phyloP scores from a whole-genome alignment of 2,113 vertebrate genomes.

The Chelonoidis abingdonii region DNA sequence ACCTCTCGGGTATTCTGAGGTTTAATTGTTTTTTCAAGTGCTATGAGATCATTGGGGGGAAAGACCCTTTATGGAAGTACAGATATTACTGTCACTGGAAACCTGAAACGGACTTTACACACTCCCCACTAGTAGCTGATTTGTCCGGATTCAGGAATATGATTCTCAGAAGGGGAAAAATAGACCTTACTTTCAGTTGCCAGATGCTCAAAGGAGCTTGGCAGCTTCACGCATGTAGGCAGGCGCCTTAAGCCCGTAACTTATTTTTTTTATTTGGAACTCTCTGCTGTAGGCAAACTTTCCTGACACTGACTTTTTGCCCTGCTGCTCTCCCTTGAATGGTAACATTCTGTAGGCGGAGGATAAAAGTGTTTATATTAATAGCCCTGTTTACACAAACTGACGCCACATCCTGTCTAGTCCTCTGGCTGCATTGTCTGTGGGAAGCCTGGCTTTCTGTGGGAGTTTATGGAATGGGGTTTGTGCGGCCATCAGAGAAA shows the following conservation, averaged over 20 bases:
- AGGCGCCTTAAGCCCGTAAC: neutral
- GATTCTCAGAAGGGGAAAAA: neutral
- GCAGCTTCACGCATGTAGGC: neutral
- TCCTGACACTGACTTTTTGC: neutral
- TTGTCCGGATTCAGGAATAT: too few relatives aligned
- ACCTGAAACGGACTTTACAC: accelerated
- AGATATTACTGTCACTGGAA: neutral
- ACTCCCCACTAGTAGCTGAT: accelerated
- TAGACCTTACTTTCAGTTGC: accelerated
- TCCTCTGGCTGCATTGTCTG: neutral
- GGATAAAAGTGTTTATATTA: neutral
- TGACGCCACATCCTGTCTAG: neutral
- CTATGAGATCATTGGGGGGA: too few relatives aligned
- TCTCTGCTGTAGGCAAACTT: neutral
- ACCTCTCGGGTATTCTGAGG: accelerated
- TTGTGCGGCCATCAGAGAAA: neutral
- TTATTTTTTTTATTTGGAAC: neutral
- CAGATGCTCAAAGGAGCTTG: neutral
- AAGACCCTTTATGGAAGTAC: neutral
- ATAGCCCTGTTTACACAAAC: neutral
- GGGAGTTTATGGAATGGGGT: neutral
- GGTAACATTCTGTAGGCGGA: accelerated
- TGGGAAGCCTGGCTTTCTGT: neutral
- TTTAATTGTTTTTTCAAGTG: accelerated
- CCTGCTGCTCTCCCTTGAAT: neutral